phyloP scores from a whole-genome alignment of 2,888 invertebrate species.

The Nomada hirtipes region DNA sequence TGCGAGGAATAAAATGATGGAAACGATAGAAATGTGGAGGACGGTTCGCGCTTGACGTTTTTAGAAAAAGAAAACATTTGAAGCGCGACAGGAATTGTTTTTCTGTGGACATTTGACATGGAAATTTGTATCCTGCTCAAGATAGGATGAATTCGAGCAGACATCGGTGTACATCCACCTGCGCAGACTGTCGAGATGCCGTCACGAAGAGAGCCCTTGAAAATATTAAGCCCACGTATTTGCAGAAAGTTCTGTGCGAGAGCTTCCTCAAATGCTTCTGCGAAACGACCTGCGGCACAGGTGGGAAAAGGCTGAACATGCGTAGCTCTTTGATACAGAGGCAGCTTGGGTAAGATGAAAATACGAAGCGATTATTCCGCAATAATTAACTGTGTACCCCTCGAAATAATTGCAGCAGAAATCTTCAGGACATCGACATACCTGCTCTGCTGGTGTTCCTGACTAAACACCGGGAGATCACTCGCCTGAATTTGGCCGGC shows the following conservation, averaged over 20 bases:
- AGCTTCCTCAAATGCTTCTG: conserved; percentile 78
- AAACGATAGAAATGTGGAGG: background rate
- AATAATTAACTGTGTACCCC: background rate
- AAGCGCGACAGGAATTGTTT: background rate
- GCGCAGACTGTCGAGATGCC: background rate
- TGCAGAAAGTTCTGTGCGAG: background rate
- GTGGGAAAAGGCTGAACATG: conserved; percentile 84
- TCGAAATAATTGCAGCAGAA: conserved; percentile 75
- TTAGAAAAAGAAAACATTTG: conserved; percentile 1
- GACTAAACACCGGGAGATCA: conserved; percentile 84
- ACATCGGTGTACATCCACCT: background rate
- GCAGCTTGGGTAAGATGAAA: conserved; percentile 79
- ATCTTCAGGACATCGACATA: conserved; percentile 85
- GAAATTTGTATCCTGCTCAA: background rate
- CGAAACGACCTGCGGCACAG: conserved; percentile 86
- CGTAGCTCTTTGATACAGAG: conserved; percentile 85
- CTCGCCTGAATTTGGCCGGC: conserved; percentile 86
- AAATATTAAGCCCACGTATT: background rate
- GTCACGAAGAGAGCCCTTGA: background rate
- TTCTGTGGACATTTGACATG: background rate
- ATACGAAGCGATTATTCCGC: background rate
- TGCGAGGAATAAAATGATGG: background rate
- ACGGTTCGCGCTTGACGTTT: background rate
- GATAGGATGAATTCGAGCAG: conserved; percentile 27
- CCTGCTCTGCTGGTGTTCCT: conserved; percentile 85